Evolutionary conservation across 2,113 vertebrate species (phyloP).

Genomic region (Onychostruthus taczanowskii): DNA sequence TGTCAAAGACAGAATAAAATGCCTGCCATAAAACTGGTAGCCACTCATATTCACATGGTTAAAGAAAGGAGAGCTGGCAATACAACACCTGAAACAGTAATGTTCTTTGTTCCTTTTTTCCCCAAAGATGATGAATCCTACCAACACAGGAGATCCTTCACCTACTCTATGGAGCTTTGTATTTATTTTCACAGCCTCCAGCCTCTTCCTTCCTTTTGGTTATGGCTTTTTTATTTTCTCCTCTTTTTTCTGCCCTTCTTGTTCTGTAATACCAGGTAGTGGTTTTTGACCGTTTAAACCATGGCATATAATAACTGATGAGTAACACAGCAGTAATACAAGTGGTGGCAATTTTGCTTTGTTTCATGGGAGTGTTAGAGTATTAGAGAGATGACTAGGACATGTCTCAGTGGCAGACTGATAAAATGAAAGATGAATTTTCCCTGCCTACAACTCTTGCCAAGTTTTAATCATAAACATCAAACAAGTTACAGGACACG

Average conservation of each 20-base stretch:
- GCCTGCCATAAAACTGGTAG: conserved; percentile 20
- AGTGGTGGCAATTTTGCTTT: conserved; percentile 68
- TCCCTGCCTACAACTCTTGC: conserved; percentile 27
- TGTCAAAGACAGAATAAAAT: conserved; percentile 14
- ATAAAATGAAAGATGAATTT: conserved; percentile 28
- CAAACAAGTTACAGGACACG: not conserved
- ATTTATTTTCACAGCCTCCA: conserved; percentile 32
- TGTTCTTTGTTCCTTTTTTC: not conserved
- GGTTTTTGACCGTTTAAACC: conserved; percentile 61
- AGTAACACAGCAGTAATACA: conserved; percentile 60
- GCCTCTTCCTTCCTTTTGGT: conserved; percentile 42
- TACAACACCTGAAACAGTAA: not conserved
- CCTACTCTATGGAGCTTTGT: not conserved
- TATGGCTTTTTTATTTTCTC: not conserved
- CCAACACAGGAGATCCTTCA: not conserved
- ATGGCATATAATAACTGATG: conserved; percentile 32
- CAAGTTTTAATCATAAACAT: conserved; percentile 59
- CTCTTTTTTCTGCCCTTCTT: not conserved
- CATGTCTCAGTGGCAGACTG: conserved; percentile 35
- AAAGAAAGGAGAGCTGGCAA: not conserved
- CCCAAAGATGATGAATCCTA: not conserved
- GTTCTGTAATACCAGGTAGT: conserved; percentile 56
- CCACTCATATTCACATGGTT: conserved; percentile 1
- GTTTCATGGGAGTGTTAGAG: conserved; percentile 56
- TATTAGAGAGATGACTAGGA: conserved; percentile 31